phyloP scores from a whole-genome alignment of 2,113 vertebrate genomes.

The Otocyon megalotis region DNA sequence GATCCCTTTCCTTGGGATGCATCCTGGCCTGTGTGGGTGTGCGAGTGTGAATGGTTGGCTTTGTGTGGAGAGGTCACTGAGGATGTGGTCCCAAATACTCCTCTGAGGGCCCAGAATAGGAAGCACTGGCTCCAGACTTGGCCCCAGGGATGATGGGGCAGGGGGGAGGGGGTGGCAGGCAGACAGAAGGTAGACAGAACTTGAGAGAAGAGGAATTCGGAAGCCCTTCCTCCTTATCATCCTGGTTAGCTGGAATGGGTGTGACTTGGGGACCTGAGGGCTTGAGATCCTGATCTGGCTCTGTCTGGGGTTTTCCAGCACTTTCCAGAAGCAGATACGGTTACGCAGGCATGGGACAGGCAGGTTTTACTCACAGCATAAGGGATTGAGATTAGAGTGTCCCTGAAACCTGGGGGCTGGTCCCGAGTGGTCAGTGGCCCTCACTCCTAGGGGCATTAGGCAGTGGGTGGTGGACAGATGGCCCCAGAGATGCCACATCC shows the following conservation, averaged over 20 bases:
- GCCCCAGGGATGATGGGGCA: not conserved
- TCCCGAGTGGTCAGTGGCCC: not conserved
- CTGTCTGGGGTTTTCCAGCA: constrained; percentile 18
- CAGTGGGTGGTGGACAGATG: not conserved
- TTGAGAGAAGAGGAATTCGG: constrained; percentile 45
- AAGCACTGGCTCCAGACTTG: not conserved
- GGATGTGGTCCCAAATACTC: constrained; percentile 23
- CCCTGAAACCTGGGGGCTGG: not conserved
- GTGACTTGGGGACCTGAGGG: constrained; percentile 8
- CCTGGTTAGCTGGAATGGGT: not conserved
- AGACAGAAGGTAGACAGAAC: not conserved
- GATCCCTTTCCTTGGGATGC: not conserved
- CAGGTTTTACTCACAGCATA: not conserved
- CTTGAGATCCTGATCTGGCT: not conserved
- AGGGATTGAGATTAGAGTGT: not conserved
- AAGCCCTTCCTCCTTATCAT: constrained; percentile 49
- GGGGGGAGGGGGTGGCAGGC: no score
- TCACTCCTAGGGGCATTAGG: not conserved
- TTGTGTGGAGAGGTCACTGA: not conserved
- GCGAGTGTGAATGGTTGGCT: not conserved
- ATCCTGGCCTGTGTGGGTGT: not conserved
- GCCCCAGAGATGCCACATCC: not conserved
- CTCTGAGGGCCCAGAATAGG: constrained; percentile 12
- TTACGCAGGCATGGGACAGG: not conserved
- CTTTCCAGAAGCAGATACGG: not conserved